A percentile compares a stretch with the other conserved stretches of the same genome.
These are phyloP conservation scores for Tricholaema leucomelas DNA, from an alignment of 2,113 vertebrate species.

Conservation along the genomic window DNA sequence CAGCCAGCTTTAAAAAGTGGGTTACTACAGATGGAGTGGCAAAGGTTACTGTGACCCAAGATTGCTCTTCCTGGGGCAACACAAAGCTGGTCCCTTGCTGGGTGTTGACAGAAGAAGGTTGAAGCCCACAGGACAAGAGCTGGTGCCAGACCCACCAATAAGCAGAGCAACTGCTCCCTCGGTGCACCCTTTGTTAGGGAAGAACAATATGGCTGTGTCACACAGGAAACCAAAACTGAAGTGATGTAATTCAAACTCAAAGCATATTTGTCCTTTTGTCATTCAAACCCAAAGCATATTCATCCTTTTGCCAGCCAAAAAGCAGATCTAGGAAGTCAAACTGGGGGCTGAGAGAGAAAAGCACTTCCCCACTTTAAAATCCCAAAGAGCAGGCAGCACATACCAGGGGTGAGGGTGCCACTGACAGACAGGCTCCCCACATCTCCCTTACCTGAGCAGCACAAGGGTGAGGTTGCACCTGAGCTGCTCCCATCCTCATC, in stretches of 20 bases:
- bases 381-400: background rate
- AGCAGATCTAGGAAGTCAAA: background rate
- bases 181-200: fast-evolving
- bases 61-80: background rate
- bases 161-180: background rate
- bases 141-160: background rate
- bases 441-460: no score
- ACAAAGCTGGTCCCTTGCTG: background rate
- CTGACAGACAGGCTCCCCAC: background rate
- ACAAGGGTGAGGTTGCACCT: no score
- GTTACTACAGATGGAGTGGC: fast-evolving
- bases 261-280: background rate
- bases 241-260: background rate
- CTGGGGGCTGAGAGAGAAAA: background rate
- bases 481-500: background rate
- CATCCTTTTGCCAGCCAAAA: background rate
- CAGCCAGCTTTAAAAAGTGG: background rate
- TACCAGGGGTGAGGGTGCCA: background rate
- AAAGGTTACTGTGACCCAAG: background rate
- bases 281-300: background rate
- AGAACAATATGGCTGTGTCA: background rate
- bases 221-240: background rate
- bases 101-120: background rate
- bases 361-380: background rate
- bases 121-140: background rate